Evolutionary conservation across 2,797 vertebrate genomes (phyloP), one percentile per base, ranked within the genome.

Genomic region (Threskiornis aethiopicus): DNA sequence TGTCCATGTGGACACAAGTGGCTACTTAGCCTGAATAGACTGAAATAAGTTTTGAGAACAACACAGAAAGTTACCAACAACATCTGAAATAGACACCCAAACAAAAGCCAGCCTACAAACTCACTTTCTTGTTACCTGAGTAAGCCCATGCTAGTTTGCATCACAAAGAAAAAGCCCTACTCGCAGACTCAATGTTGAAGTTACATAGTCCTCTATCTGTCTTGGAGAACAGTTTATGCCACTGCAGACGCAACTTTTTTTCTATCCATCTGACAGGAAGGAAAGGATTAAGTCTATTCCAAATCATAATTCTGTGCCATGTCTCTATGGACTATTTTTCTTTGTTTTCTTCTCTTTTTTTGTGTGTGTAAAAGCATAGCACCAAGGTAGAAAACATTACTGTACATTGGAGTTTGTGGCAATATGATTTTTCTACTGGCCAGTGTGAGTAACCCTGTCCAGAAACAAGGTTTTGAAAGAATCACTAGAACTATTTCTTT

Each of bases 121-220:
- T 64, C 26, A 21, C 25, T 64, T 22, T 42, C 11, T 62, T 19
- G 7, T 37, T 65, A 54, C 13, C 2, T 7, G 12, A 6, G 6
- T 24, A 9, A 46, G 24, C 33, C 21, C 10, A 25, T 33, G 9
- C 25, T 37, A 37, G 11, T 28, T n/a, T 6, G 3, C 5, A 33
- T 3, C 0, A 5, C 29, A 41, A 51, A 67, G 6, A 15, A 28
- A 59, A 67, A 67, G 4, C 0, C 0, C 18, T 59, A 5, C n/a
- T 52, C 16, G 14, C 51, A 62, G 22, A 26, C 5, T 61, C 20
- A 19, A 0, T 13, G 8, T 18, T 49, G 19, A 81, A 71, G 47
- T 29, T 15, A 2, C 7, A 31, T 5, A 46, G 16, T 37, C 26
- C 46, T 71, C 9, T n/a, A 9, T 8, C 18, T 16, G 0, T 11